Percentiles rank a stretch among this genome's conserved stretches.
phyloP scores from a whole-genome alignment of 2,797 vertebrate genomes.

The Amniataba percoides region DNA sequence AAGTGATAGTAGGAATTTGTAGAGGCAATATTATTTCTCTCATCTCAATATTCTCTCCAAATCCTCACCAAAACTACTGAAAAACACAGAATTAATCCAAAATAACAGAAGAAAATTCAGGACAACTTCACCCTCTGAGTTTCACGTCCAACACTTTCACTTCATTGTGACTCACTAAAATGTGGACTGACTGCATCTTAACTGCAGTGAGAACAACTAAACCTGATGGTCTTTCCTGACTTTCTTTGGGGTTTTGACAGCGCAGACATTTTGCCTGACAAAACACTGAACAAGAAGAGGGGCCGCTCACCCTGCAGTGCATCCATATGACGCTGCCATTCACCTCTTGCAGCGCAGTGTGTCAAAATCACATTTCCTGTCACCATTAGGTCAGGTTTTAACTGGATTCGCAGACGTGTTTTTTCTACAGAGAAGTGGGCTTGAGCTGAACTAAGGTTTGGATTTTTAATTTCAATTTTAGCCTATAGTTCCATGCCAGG shows the following conservation, averaged over 20 bases:
- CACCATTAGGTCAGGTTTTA: slow-evolving; percentile 46
- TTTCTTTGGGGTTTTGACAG: neutral
- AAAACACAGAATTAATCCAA: slow-evolving; percentile 1
- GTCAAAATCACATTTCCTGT: slow-evolving; percentile 72
- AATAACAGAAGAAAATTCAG: neutral
- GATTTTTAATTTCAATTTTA: slow-evolving; percentile 14
- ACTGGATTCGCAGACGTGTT: slow-evolving; percentile 13
- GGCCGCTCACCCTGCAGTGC: slow-evolving; percentile 14
- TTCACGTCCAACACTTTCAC: neutral
- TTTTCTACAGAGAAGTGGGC: slow-evolving; percentile 10
- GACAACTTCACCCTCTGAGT: neutral
- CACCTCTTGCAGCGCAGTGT: slow-evolving; percentile 47
- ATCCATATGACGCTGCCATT: slow-evolving; percentile 25
- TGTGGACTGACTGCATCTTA: neutral
- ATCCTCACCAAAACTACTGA: neutral
- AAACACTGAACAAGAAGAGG: slow-evolving; percentile 5
- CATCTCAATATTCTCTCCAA: neutral
- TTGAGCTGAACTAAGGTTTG: slow-evolving; percentile 4
- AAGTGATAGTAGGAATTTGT: neutral
- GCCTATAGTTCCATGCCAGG: neutral
- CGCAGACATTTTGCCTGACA: neutral
- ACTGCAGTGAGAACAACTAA: neutral
- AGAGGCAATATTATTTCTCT: neutral
- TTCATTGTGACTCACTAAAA: neutral
- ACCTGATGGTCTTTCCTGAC: neutral